Evolutionary conservation across 2,888 invertebrate genomes (phyloP).

Genomic region (Cosmorhoe ocellata): DNA sequence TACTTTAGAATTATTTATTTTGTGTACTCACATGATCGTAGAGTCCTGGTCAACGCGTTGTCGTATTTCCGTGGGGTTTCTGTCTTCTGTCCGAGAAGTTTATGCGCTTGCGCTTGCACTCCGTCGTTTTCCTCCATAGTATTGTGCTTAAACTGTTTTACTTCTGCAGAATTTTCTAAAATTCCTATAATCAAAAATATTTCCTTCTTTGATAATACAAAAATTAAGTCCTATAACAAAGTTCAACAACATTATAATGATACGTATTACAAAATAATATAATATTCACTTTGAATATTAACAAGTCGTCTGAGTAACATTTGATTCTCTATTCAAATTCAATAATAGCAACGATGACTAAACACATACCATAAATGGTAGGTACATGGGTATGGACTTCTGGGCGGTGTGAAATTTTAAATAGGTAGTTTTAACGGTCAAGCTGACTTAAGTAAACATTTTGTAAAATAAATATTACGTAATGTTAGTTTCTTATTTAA

Average conservation of each 20-base stretch:
- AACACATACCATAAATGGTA: constrained; percentile 18
- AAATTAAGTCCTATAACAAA: too few species aligned
- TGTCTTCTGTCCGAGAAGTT: constrained; percentile 66
- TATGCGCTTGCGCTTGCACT: constrained; percentile 63
- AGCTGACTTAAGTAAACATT: too few species aligned
- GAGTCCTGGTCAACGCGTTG: constrained; percentile 56
- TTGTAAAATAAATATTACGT: too few species aligned
- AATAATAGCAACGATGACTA: constrained; percentile 28
- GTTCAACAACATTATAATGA: too few species aligned
- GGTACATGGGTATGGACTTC: constrained; percentile 15
- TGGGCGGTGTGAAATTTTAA: constrained; percentile 14
- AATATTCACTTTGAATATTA: too few species aligned
- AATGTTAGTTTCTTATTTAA: too few species aligned
- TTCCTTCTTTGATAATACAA: too few species aligned
- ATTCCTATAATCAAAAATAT: too few species aligned
- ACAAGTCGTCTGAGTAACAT: neutral
- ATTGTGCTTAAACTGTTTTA: constrained; percentile 2
- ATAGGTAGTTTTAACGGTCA: constrained; percentile 11
- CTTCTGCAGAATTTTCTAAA: neutral
- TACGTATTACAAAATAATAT: too few species aligned
- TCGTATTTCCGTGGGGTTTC: constrained; percentile 48
- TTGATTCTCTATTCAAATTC: constrained; percentile 15
- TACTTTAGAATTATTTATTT: too few species aligned
- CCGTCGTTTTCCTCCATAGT: constrained; percentile 60
- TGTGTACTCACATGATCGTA: constrained; percentile 66